A percentile compares a stretch with the other conserved stretches of the same genome.
These are phyloP conservation scores for Tribolium castaneum DNA, from an alignment of 1,140 invertebrate genomes.

Conservation along the genomic window DNA sequence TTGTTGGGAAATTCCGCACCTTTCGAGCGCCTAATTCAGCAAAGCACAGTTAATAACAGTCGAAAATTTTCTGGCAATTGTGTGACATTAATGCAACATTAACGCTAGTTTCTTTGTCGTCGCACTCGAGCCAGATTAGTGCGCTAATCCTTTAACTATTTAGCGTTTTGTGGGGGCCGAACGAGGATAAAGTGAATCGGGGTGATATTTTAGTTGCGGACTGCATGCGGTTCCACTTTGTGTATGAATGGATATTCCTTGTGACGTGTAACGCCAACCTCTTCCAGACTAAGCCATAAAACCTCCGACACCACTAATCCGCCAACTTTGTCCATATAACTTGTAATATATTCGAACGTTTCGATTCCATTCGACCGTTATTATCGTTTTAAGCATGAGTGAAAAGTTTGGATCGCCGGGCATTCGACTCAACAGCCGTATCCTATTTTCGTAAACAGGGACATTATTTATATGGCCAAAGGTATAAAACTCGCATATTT, in stretches of 20 bases:
- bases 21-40: slow-evolving; percentile 10
- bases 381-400: slow-evolving; percentile 20
- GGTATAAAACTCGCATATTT: slow-evolving; percentile 27
- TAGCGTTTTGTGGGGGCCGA: slow-evolving; percentile 16
- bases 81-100: slow-evolving; percentile 22
- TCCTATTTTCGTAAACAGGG: slow-evolving; percentile 33
- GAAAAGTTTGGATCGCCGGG: slow-evolving; percentile 11
- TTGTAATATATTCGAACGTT: slow-evolving; percentile 31
- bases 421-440: neutral
- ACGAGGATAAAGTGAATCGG: slow-evolving; percentile 53
- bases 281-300: slow-evolving; percentile 57
- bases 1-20: neutral
- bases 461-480: slow-evolving; percentile 21
- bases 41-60: slow-evolving; percentile 18
- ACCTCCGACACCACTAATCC: slow-evolving; percentile 47
- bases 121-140: slow-evolving; percentile 28
- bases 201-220: slow-evolving; percentile 57
- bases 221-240: slow-evolving; percentile 53
- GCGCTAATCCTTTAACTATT: slow-evolving; percentile 33
- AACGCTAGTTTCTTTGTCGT: slow-evolving; percentile 25
- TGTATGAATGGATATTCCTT: slow-evolving; percentile 59
- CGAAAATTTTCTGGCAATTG: slow-evolving; percentile 24
- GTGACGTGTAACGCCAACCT: slow-evolving; percentile 58
- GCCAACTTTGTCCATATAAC: slow-evolving; percentile 47
- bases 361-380: slow-evolving; percentile 29